A percentile compares a stretch with the other conserved stretches of the same genome.
Conservation (phyloP, 2,888 invertebrate species). For the Troglohyphantes excavatus region DNA sequence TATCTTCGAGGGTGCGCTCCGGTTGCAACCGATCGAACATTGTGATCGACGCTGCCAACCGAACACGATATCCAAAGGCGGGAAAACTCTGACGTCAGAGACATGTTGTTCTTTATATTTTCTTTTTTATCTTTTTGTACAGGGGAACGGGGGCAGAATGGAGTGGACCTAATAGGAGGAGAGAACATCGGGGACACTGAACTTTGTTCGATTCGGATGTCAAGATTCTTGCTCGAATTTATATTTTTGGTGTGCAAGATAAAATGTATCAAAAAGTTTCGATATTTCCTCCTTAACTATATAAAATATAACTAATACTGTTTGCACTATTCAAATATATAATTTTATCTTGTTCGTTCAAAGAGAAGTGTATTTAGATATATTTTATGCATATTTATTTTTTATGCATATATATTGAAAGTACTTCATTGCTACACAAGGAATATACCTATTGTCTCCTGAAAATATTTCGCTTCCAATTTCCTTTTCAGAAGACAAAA, state of each 20-base stretch:
- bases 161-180: not conserved
- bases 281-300: too few relatives aligned
- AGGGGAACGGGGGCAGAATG: constrained; percentile 52
- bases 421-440: too few relatives aligned
- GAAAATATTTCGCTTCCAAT: too few relatives aligned
- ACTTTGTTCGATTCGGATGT: constrained; percentile 21
- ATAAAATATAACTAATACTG: too few relatives aligned
- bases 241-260: not conserved
- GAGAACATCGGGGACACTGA: constrained; percentile 37
- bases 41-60: constrained; percentile 65
- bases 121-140: constrained; percentile 13
- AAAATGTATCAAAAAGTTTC: not conserved
- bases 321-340: too few relatives aligned
- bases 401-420: too few relatives aligned
- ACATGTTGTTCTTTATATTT: constrained; percentile 43
- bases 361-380: too few relatives aligned
- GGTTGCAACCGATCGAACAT: constrained; percentile 59
- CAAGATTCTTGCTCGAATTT: not conserved
- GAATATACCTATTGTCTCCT: too few relatives aligned
- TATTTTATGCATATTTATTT: too few relatives aligned
- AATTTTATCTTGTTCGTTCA: too few relatives aligned
- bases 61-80: constrained; percentile 66
- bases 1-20: constrained; percentile 7
- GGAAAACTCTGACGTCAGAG: constrained; percentile 72
- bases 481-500: too few relatives aligned